A percentile compares a stretch with the other conserved stretches of the same genome.
Conservation (phyloP, 2,888 invertebrate genomes). For the Smittia sp. region DNA sequence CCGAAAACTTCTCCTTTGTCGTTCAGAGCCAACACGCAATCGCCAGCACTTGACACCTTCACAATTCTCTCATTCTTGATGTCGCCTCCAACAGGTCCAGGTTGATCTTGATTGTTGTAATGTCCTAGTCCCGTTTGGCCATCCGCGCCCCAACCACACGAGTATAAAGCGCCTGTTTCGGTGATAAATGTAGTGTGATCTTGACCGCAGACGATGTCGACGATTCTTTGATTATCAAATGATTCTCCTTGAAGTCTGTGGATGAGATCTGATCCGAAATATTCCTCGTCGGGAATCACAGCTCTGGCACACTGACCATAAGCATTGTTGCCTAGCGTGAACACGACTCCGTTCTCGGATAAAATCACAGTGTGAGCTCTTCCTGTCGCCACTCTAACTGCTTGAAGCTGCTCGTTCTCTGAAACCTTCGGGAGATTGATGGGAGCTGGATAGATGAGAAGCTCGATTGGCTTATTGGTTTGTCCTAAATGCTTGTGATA, state of each 20-base stretch:
- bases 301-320: slow-evolving; percentile 91
- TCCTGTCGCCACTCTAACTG: slow-evolving; percentile 71
- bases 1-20: slow-evolving; percentile 90
- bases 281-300: slow-evolving; percentile 73
- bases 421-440: slow-evolving; percentile 66
- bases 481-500: slow-evolving; percentile 60
- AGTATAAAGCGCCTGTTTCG: slow-evolving; percentile 73
- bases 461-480: slow-evolving; percentile 63
- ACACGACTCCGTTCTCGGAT: slow-evolving; percentile 76
- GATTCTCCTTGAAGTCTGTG: slow-evolving; percentile 62
- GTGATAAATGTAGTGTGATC: slow-evolving; percentile 82
- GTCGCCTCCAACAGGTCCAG: slow-evolving; percentile 72
- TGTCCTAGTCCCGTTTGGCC: slow-evolving; percentile 87
- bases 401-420: slow-evolving; percentile 53
- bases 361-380: slow-evolving; percentile 81
- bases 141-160: slow-evolving; percentile 93
- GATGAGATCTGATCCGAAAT: slow-evolving; percentile 63
- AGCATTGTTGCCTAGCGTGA: slow-evolving; percentile 84
- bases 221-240: slow-evolving; percentile 62
- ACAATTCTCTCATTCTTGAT: slow-evolving; percentile 76
- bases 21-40: slow-evolving; percentile 85
- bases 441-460: slow-evolving; percentile 69
- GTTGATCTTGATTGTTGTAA: slow-evolving; percentile 60
- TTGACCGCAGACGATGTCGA: slow-evolving; percentile 79
- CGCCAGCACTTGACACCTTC: slow-evolving; percentile 75